Evolutionary conservation across 2,888 invertebrate genomes (phyloP), one percentile per base, ranked within the genome.

Genomic region (Auanema freiburgensis): DNA sequence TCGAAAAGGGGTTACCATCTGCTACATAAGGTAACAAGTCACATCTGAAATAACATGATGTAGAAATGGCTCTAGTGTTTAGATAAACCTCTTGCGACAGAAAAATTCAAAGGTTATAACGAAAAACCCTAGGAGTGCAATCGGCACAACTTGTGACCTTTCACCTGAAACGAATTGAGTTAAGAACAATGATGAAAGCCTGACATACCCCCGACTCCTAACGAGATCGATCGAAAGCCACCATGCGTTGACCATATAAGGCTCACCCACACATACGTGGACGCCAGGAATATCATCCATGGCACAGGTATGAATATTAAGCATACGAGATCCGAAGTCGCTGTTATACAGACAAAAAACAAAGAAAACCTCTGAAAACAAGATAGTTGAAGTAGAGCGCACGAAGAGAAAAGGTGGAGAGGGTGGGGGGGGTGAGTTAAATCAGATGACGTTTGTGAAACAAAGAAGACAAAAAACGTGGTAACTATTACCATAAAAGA

Each of bases 281-380:
- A 94, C 83, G 96, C 96, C 70, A 92, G 92, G 86, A 97, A 95
- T 87, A 76, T 66, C 16, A 78, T 57, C 57, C 69, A 59, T 56
- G 68, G 73, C 18, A 75, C 58, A 49, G 97, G 97, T 88, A 98
- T 93, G 87, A 96, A 94, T 88, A 97, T 92, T 88, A 92, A 94
- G 88, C 95, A 97, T 87, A 97, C 91, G 89, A 97, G 91, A 87
- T 97, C 97, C 81, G 96, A 94, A 76, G 95, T 95, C 81, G 96
- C 89, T 78, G 95, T 94, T 85, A 97, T 91, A 87, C 93, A 94
- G 85, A 97, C 92, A 88, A 97, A 97, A 88, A 96, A 92, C 84
- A 95, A 90, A 83, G 95, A 93, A 87, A 96, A 96, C 85, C 93
- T 93, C 93, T 93, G 88, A 49, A 84, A 85, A 67, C 16, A 43